phyloP scores from a whole-genome alignment of 2,797 vertebrate species.

The Tachyglossus aculeatus region DNA sequence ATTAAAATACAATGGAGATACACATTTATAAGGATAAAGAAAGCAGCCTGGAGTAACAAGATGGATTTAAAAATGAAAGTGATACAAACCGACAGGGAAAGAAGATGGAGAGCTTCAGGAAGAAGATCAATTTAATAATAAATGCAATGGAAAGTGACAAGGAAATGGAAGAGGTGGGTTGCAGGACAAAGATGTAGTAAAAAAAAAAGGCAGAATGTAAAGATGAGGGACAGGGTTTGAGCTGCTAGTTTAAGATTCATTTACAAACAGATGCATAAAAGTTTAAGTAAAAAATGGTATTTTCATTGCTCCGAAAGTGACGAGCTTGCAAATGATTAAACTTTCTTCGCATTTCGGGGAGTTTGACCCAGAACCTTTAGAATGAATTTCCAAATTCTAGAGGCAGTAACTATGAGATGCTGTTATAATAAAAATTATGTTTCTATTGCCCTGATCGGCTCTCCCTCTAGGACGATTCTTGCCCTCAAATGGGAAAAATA shows the following conservation, averaged over 20 bases:
- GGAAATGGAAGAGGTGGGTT: background rate
- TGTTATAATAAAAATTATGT: no score
- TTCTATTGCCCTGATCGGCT: no score
- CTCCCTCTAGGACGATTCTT: no score
- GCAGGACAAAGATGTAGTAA: background rate
- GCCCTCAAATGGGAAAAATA: no score
- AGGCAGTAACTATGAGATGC: no score
- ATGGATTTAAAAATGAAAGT: constrained; percentile 11
- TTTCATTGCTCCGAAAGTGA: background rate
- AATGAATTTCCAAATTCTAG: no score
- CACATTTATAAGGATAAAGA: constrained; percentile 8
- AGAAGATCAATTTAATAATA: constrained; percentile 13
- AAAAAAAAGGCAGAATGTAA: background rate
- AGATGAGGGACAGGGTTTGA: background rate
- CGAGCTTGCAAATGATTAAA: background rate
- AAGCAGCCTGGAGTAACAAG: background rate
- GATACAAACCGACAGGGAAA: constrained; percentile 8
- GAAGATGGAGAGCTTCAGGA: background rate
- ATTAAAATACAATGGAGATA: background rate
- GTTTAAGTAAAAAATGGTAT: background rate
- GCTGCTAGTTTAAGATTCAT: background rate
- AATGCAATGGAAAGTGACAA: background rate
- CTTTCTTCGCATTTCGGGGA: background rate
- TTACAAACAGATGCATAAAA: background rate
- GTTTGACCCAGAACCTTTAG: background rate